Base-by-base conservation (phyloP, 2,113 vertebrate genomes). In the Callipepla californica region DNA sequence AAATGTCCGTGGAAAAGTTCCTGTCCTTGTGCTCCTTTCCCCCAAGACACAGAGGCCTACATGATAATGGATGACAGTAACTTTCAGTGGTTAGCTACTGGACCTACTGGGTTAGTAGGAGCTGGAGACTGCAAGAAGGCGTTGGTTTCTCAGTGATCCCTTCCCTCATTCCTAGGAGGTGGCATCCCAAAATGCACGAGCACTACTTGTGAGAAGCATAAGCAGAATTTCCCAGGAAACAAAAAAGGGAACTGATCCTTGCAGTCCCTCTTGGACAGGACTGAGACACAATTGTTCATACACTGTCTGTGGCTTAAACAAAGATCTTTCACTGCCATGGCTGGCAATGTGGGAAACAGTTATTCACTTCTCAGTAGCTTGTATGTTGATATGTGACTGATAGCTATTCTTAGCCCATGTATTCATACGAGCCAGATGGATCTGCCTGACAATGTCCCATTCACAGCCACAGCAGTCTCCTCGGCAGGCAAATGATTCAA, bases 151-250 rank as follows among this genome's bases (percentile, higher is more conserved):
- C 2, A 76, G 36, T 11, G 48, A 16, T 38, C 48, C 67, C n/a
- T n/a, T 53, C 28, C 48, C 36, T 66, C 30, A 0, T 19, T 89
- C 21, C 75, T 20, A 3, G 0, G 0, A 38, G 36, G 1, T 48
- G 70, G 16, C 36, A 87, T 28, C n/a, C 28, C 51, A 63, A 65
- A 93, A 57, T 15, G 25, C 57, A 57, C 0, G 0, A 72, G 57
- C 28, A 14, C 22, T 30, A 3, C 44, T 42, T 45, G 21, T 42
- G 63, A 73, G 63, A 63, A 72, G 38, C 7, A 1, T 20, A 51
- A 78, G 38, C 50, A 90, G 30, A 62, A 47, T 40, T 22, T 82
- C 30, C 22, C 59, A 68, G n/a, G 61, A 84, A 88, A 58, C n/a
- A 90, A 59, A 77, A 30, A 30, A 59, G 17, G 3, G 14, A 14